Base-by-base conservation (phyloP, 2,797 vertebrate species). In the Xenopus petersii region DNA sequence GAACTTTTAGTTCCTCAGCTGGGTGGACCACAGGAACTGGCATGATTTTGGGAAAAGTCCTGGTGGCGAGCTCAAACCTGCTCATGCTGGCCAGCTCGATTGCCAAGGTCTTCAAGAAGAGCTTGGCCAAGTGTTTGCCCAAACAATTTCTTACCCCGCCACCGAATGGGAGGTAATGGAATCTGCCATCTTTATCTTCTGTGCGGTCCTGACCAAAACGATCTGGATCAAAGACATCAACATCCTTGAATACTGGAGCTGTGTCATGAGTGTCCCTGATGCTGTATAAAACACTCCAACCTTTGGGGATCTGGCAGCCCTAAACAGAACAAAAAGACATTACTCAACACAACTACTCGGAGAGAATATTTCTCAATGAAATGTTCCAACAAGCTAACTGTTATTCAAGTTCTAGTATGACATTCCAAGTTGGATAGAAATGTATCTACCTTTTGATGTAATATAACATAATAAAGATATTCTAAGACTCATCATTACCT, bases 281-380 rank as follows among this genome's bases (percentile, higher is more conserved):
- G 86, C 97, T 99, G 90, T 99, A 99, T 94, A 98, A 95, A 66
- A 98, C 97, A 0, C 97, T 97, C 97, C 97, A 99, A 59, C 97
- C 97, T 73, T 99, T 98, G 36, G 97, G 97, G 74, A 98, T 98
- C 82, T 99, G 97, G 62, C 97, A 96, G 26, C 97, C 97, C 97
- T 98, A 87, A 0, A 15, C 62, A n/a, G 10, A 51, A 49, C 15
- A 1, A 33, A 10, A 68, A 69, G 1, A 2, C n/a, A 65, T 24
- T 12, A 10, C 11, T 12, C n/a, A 67, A 67, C 42, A 77, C 4
- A 51, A 12, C 49, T 1, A 5, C 3, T 9, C 36, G 3, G 36
- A 42, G 5, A 42, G 5, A 6, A 42, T 42, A 30, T 42, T 42
- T 42, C 36, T 7, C 36, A 42, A 42, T 5, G 36, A 6, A 36